Percentiles rank a stretch among this genome's conserved stretches.
These are phyloP conservation scores for Hypotaenidia okinawae DNA, from an alignment of 2,797 vertebrate genomes.

Conservation along the genomic window DNA sequence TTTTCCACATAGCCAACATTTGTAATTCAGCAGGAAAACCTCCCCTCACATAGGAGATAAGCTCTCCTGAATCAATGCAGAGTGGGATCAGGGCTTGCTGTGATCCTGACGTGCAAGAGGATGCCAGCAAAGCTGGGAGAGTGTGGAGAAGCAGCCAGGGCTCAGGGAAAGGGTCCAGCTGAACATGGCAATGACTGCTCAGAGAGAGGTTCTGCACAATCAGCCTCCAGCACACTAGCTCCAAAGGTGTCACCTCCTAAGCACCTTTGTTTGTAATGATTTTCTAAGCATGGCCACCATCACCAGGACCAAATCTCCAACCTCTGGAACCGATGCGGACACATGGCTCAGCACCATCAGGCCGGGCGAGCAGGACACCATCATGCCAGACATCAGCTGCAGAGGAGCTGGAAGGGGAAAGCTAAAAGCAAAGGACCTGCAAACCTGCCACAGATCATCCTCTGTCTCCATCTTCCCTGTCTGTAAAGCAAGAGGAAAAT, in stretches of 20 bases:
- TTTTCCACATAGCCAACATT: background rate
- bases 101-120: background rate
- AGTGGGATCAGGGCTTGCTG: background rate
- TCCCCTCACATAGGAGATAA: fast-evolving
- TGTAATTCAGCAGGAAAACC: background rate
- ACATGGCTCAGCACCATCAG: fast-evolving
- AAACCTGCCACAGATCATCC: background rate
- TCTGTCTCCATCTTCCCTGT: background rate
- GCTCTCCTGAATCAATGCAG: background rate
- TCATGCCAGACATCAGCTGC: fast-evolving
- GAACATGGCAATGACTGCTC: background rate
- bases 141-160: background rate
- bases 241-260: background rate
- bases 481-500: background rate
- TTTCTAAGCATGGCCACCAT: background rate
- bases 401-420: background rate
- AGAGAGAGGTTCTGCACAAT: background rate
- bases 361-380: background rate
- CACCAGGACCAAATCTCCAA: background rate
- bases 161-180: background rate
- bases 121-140: background rate
- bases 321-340: background rate
- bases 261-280: background rate
- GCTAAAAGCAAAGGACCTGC: background rate
- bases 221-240: background rate